These are phyloP conservation scores for Tenthredo notha DNA, from an alignment of 2,888 invertebrate species.

Conservation along the genomic window DNA sequence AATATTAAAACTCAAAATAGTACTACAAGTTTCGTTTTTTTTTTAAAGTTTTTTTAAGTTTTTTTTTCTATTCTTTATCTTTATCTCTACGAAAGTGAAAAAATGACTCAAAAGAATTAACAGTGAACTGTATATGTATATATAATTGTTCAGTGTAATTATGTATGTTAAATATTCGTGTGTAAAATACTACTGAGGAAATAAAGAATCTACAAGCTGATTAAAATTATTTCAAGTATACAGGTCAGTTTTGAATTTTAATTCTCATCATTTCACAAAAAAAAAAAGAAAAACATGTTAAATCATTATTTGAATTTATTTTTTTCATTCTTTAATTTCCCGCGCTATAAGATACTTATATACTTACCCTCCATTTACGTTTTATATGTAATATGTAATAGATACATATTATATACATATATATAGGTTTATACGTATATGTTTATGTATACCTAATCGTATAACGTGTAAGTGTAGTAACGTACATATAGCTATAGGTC, in stretches of 20 bases:
- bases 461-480: background rate
- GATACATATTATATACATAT: no score
- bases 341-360: no score
- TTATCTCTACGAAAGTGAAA: background rate
- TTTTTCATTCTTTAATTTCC: no score
- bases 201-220: no score
- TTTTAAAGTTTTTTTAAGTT: background rate
- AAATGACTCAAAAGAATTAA: background rate
- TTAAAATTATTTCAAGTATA: no score
- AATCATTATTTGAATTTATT: no score
- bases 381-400: no score
- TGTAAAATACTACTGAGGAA: no score
- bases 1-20: background rate
- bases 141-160: background rate
- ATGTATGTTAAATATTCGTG: background rate
- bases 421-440: background rate
- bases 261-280: no score
- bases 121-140: background rate
- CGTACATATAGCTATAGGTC: background rate
- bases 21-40: background rate
- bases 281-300: no score
- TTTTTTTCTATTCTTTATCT: background rate
- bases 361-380: no score
- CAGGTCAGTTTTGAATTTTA: no score
- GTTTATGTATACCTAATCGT: background rate